Base-by-base conservation (phyloP, 2,113 vertebrate species). In the Lagopus muta region DNA sequence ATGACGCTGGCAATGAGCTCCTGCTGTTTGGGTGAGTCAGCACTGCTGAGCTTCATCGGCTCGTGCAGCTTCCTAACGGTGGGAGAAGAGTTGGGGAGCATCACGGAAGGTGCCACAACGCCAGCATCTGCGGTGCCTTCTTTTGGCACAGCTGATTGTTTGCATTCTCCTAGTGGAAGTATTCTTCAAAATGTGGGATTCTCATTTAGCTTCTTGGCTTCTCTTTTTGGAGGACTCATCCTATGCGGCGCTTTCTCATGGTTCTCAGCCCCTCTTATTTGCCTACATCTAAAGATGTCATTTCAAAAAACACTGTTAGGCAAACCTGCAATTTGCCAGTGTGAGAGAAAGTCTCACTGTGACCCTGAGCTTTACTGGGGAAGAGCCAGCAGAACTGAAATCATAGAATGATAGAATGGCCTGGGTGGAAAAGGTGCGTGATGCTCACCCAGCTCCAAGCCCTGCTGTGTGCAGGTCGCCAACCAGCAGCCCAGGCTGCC, bases 61-160 rank as follows among this genome's bases (percentile, higher is more conserved):
- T 43, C 5, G 0, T 40, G 25, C 36, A 4, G 75, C 28, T 5
- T 7, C 3, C 19, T 25, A 20, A 13, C 13, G 48, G 45, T 34
- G 14, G 43, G 57, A 15, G 11, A 19, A 66, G 54, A 66, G 13
- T 13, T 34, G 16, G 28, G 27, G 36, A 36, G 7, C 52, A 2
- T 4, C 0, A 0, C n/a, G 40, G 25, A 43, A 54, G 16, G 13
- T 52, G n/a, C n/a, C 22, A 10, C 13, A 52, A 20, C 22, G 4
- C 2, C 1, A 74, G 28, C 42, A 7, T 18, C 64, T 45, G 20
- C 13, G 38, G 45, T 40, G 5, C 10, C 54, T 34, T 32, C 9
- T 40, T 85, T 69, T 58, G 40, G 25, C 45, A 3, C 4, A 24
- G 18, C 17, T 84, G 0, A 3, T 34, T 30, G 43, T 62, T 64